phyloP scores from a whole-genome alignment of 1,140 invertebrate genomes.

The Hypothenemus hampei region DNA sequence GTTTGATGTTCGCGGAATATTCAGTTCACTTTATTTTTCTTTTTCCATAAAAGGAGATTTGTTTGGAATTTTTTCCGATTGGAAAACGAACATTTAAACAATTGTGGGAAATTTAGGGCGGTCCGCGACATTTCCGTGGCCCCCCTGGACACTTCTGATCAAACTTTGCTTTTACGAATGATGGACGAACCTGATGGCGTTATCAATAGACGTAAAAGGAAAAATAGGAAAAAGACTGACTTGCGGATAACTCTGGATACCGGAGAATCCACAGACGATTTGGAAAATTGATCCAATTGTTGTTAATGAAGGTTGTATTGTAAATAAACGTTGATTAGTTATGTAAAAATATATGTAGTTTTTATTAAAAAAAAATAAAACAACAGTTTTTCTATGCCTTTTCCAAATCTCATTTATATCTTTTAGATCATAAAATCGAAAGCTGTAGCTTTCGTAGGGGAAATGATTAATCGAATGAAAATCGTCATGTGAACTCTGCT shows the following conservation, averaged over 20 bases:
- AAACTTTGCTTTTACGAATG: slow-evolving; percentile 84
- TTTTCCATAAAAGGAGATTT: slow-evolving; percentile 76
- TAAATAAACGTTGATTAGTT: slow-evolving; percentile 10
- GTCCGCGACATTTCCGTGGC: slow-evolving; percentile 98
- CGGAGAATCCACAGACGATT: slow-evolving; percentile 48
- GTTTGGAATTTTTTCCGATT: slow-evolving; percentile 99
- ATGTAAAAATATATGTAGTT: not conserved
- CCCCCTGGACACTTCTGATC: slow-evolving; percentile 90
- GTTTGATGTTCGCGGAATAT: not conserved
- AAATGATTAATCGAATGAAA: no score
- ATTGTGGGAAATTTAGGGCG: slow-evolving; percentile 98
- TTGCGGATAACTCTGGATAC: slow-evolving; percentile 44
- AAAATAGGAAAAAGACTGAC: slow-evolving; percentile 43
- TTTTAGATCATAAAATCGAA: no score
- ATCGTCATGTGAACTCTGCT: no score
- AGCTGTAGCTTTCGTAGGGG: no score
- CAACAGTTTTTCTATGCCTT: not conserved
- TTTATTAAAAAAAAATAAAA: not conserved
- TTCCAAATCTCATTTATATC: no score
- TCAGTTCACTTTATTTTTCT: not conserved
- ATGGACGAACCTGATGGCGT: slow-evolving; percentile 94
- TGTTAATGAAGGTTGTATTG: not conserved
- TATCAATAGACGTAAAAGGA: slow-evolving; percentile 62
- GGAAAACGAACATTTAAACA: slow-evolving; percentile 99
- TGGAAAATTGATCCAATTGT: slow-evolving; percentile 28